These are phyloP conservation scores for Argentina silus DNA, from an alignment of 2,797 vertebrate species.

Conservation along the genomic window DNA sequence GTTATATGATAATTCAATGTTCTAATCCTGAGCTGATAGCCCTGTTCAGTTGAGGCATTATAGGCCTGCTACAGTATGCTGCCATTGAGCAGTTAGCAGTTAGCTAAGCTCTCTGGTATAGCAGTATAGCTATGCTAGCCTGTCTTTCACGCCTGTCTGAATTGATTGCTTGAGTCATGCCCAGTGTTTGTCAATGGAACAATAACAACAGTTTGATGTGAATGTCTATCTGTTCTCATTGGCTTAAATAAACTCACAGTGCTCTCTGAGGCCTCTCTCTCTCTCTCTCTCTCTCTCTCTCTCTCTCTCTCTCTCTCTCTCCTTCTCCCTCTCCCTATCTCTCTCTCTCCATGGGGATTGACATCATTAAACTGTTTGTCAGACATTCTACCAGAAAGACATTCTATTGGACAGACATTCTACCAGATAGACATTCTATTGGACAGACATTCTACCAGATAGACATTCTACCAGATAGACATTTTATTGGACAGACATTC, in stretches of 20 bases:
- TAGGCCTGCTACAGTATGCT: no score
- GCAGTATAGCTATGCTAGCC: not conserved
- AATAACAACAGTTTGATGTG: not conserved
- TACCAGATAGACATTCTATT: no score
- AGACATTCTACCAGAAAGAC: no score
- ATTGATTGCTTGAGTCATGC: no score
- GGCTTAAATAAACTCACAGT: no score
- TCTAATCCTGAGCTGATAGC: not conserved
- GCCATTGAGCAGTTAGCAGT: no score
- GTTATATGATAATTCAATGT: no score
- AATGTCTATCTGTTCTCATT: no score
- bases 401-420: constrained; percentile 1
- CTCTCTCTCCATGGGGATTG: not conserved
- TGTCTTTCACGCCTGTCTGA: no score
- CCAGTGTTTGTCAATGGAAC: not conserved
- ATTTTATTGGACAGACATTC: not conserved
- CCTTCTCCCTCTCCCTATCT: not conserved
- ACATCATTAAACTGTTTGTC: not conserved
- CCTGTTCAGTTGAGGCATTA: not conserved
- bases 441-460: not conserved
- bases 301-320: not conserved
- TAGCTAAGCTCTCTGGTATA: not conserved
- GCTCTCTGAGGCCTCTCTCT: no score
- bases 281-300: not conserved
- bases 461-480: not conserved